A percentile compares a stretch with the other conserved stretches of the same genome.
phyloP scores from a whole-genome alignment of 2,113 vertebrate genomes.

The Labeo catla region DNA sequence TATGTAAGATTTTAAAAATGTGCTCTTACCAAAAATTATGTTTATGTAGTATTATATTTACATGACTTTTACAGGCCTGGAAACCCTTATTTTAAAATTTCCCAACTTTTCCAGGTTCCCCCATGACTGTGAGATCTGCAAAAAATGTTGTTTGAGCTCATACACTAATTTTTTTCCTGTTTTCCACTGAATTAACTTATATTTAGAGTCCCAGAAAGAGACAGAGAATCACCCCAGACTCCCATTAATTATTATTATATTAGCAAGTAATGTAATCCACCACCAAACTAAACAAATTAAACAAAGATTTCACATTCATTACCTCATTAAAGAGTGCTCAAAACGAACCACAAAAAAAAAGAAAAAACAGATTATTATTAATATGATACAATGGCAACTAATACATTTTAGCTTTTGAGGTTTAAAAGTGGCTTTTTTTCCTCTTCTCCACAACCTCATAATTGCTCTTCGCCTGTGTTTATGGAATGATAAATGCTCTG shows the following conservation, averaged over 20 bases:
- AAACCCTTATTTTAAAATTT: not conserved
- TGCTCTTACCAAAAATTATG: not conserved
- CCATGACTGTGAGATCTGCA: not conserved
- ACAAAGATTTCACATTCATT: not conserved
- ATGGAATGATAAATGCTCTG: slow-evolving; percentile 5
- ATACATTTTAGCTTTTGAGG: slow-evolving; percentile 10
- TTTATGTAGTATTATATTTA: too few species aligned
- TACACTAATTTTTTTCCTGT: not conserved
- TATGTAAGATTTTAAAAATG: not conserved
- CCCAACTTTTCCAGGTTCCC: not conserved
- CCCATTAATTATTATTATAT: not conserved
- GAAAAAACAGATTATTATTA: not conserved
- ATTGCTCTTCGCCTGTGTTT: slow-evolving; percentile 15
- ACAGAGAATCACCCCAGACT: not conserved
- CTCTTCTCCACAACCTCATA: slow-evolving; percentile 9
- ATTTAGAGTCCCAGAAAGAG: not conserved
- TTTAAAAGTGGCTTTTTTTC: not conserved
- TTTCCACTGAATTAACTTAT: not conserved
- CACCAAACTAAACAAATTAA: slow-evolving; percentile 9
- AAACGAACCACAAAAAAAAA: slow-evolving; percentile 4
- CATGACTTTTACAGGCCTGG: not conserved
- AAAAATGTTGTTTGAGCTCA: not conserved
- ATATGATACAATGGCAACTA: not conserved
- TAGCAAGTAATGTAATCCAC: not conserved
- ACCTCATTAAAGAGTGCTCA: not conserved